Evolutionary conservation across 2,797 vertebrate species (phyloP).

Genomic region (Ficedula albicollis): DNA sequence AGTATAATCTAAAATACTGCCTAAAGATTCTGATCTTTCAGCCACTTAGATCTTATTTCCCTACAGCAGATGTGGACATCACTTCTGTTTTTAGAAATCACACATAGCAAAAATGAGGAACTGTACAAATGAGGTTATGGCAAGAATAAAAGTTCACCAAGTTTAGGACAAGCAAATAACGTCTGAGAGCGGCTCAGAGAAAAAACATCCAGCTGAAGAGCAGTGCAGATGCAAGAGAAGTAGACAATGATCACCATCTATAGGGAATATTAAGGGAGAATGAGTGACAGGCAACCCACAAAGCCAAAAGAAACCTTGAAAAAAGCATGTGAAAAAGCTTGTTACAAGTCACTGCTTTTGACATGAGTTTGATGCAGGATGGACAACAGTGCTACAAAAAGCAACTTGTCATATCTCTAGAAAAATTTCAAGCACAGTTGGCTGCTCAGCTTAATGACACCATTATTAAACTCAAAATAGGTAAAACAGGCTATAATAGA

Average conservation of each 20-base stretch:
- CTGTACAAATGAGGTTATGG: neutral
- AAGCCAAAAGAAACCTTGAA: neutral
- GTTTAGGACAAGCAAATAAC: neutral
- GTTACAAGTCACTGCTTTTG: neutral
- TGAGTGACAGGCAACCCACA: neutral
- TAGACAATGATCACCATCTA: neutral
- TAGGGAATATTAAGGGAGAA: neutral
- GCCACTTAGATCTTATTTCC: neutral
- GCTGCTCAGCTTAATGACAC: neutral
- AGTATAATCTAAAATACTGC: neutral
- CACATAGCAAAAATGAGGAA: neutral
- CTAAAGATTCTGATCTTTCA: neutral
- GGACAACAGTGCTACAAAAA: neutral
- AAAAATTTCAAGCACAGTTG: neutral
- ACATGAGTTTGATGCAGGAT: neutral
- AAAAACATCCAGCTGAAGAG: neutral
- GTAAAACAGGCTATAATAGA: neutral
- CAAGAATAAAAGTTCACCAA: neutral
- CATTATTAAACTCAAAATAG: neutral
- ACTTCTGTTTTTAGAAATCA: neutral
- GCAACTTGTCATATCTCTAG: neutral
- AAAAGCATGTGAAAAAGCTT: neutral
- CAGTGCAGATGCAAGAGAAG: neutral
- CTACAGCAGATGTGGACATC: neutral
- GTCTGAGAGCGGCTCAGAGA: neutral